A percentile compares a stretch with the other conserved stretches of the same genome.
These are phyloP conservation scores for Pantala flavescens DNA, from an alignment of 1,140 invertebrate species.

Conservation along the genomic window DNA sequence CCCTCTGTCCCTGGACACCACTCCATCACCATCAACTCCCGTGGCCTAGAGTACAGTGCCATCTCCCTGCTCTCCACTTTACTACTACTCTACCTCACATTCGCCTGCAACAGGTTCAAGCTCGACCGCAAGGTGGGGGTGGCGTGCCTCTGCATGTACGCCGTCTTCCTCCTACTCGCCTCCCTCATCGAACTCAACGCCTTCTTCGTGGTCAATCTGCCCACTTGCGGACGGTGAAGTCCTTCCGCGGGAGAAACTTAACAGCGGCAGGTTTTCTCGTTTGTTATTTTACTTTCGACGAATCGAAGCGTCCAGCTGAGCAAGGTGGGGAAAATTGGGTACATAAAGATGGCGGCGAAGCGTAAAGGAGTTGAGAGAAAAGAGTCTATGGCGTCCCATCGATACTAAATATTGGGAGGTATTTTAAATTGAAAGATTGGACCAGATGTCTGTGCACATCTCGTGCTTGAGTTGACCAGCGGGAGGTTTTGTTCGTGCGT, in stretches of 20 bases:
- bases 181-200: constrained; percentile 77
- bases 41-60: constrained; percentile 68
- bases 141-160: constrained; percentile 65
- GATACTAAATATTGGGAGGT: too few species aligned
- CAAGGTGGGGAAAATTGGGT: too few species aligned
- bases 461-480: too few species aligned
- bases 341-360: too few species aligned
- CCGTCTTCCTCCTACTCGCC: constrained; percentile 64
- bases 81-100: constrained; percentile 61
- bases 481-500: too few species aligned
- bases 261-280: too few species aligned
- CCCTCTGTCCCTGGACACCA: constrained; percentile 54
- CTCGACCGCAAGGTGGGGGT: constrained; percentile 63
- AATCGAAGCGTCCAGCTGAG: too few species aligned
- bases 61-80: constrained; percentile 68
- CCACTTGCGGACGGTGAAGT: constrained; percentile 45
- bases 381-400: too few species aligned
- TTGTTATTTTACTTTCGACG: too few species aligned
- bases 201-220: constrained; percentile 74
- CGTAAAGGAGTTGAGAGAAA: too few species aligned
- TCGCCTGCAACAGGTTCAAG: constrained; percentile 66
- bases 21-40: constrained; percentile 68
- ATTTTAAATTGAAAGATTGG: too few species aligned
- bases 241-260: background rate
- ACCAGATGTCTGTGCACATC: too few species aligned